Evolutionary conservation across 2,797 vertebrate species (phyloP).

Genomic region (Spinus olivaceus): DNA sequence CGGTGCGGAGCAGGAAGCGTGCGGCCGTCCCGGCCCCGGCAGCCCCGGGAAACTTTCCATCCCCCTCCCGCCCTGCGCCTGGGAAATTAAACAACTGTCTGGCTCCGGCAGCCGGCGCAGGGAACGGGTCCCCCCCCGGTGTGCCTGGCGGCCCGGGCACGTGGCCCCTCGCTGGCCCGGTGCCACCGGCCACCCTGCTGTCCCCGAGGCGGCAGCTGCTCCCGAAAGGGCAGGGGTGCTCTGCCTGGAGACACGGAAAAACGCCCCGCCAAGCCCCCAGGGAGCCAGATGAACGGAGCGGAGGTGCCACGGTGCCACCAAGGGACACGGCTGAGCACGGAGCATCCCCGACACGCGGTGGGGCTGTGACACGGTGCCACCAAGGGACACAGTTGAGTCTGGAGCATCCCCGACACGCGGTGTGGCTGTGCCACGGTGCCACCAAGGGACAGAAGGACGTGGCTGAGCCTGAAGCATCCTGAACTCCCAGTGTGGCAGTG

Average conservation of each 20-base stretch:
- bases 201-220: not conserved
- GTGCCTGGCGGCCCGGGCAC: not conserved
- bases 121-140: not conserved
- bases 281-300: accelerated
- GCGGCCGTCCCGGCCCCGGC: not conserved
- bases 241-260: accelerated
- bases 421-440: accelerated
- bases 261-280: accelerated
- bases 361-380: accelerated
- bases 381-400: accelerated
- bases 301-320: accelerated
- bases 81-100: slow-evolving; percentile 63
- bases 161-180: not conserved
- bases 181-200: slow-evolving; percentile 1
- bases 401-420: accelerated
- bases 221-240: not conserved
- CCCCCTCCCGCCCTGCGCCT: slow-evolving; percentile 31
- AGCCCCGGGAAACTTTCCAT: slow-evolving; percentile 45
- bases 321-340: accelerated
- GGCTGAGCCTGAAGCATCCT: accelerated
- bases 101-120: slow-evolving; percentile 4
- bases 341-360: accelerated
- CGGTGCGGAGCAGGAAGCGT: not conserved
- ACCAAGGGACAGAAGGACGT: accelerated
- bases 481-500: accelerated